A percentile compares a stretch with the other conserved stretches of the same genome.
phyloP scores from a whole-genome alignment of 2,797 vertebrate genomes.

The Acrossocheilus fasciatus region DNA sequence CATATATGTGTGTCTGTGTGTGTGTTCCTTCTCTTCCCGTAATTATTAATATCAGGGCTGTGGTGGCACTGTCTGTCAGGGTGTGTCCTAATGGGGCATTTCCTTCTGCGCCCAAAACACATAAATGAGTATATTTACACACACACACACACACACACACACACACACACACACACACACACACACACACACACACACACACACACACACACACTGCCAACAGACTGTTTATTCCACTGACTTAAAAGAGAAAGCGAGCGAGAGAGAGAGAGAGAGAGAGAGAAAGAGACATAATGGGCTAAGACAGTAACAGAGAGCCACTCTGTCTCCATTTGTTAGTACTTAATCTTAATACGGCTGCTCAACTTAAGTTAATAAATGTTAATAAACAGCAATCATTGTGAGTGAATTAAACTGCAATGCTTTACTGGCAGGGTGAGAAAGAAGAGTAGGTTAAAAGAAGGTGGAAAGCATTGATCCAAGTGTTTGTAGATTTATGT shows the following conservation, averaged over 20 bases:
- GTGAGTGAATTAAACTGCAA: constrained; percentile 25
- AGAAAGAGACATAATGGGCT: constrained; percentile 14
- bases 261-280: neutral
- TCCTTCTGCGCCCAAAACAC: constrained; percentile 81
- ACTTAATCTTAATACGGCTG: constrained; percentile 30
- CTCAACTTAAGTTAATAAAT: constrained; percentile 44
- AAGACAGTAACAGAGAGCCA: constrained; percentile 21
- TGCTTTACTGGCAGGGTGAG: constrained; percentile 18
- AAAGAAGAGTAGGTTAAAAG: constrained; percentile 27
- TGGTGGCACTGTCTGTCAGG: constrained; percentile 63
- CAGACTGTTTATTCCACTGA: constrained; percentile 64
- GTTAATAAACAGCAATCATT: constrained; percentile 47
- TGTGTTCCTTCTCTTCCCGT: constrained; percentile 64
- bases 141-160: constrained; percentile 67
- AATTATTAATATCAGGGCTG: constrained; percentile 72
- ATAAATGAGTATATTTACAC: constrained; percentile 71
- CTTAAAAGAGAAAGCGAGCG: constrained; percentile 45
- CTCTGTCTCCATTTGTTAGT: constrained; percentile 39
- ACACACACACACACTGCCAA: constrained; percentile 39
- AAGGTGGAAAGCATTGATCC: constrained; percentile 56
- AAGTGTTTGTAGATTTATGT: constrained; percentile 51
- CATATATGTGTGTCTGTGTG: constrained; percentile 49
- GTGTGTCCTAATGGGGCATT: constrained; percentile 82
- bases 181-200: no score
- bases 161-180: no score